phyloP scores from a whole-genome alignment of 2,797 vertebrate species.

The Hippopotamyrus pictus region DNA sequence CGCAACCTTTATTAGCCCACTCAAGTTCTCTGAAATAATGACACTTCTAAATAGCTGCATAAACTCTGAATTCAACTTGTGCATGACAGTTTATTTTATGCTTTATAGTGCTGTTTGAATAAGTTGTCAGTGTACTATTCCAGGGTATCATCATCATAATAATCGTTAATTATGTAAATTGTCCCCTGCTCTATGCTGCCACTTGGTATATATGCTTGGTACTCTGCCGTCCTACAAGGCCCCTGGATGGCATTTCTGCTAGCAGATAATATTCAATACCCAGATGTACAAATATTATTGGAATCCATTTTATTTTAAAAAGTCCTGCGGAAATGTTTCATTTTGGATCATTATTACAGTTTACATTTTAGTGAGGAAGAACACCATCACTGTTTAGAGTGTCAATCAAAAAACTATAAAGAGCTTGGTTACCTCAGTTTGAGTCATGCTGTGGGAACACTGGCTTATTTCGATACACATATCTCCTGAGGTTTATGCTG shows the following conservation, averaged over 20 bases:
- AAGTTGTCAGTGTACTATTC: conserved; percentile 11
- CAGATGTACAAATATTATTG: background rate
- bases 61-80: background rate
- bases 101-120: conserved; percentile 1
- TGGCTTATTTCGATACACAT: background rate
- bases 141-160: background rate
- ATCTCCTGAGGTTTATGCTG: background rate
- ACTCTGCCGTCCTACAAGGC: background rate
- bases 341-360: background rate
- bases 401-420: background rate
- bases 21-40: background rate
- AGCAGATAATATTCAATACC: background rate
- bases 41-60: background rate
- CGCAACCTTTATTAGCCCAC: background rate
- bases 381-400: background rate
- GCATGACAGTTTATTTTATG: background rate
- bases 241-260: background rate
- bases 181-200: background rate
- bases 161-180: background rate
- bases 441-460: background rate
- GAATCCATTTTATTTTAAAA: background rate
- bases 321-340: background rate
- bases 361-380: background rate
- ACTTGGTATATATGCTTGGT: background rate
- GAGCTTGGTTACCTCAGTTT: background rate